phyloP scores from a whole-genome alignment of 1,140 invertebrate species.

The Drosophila bocqueti region DNA sequence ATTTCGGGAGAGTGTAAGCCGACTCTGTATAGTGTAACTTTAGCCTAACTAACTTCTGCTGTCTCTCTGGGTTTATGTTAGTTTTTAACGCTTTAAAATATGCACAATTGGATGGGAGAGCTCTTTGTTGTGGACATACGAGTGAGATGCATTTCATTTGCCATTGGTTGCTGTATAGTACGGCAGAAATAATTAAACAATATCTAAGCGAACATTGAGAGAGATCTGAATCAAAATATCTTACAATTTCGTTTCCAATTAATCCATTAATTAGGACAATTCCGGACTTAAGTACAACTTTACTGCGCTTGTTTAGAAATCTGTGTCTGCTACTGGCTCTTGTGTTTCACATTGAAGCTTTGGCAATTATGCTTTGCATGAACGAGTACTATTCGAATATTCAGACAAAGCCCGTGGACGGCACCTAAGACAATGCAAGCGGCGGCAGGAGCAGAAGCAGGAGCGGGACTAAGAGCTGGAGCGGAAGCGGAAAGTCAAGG shows the following conservation, averaged over 20 bases:
- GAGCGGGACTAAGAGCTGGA: not conserved
- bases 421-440: conserved; percentile 77
- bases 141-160: conserved; percentile 32
- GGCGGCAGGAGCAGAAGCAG: conserved; percentile 17
- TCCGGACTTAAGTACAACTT: conserved; percentile 22
- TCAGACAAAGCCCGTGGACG: conserved; percentile 83
- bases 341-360: conserved; percentile 58
- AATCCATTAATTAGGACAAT: conserved; percentile 32
- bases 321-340: conserved; percentile 12
- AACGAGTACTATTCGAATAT: conserved; percentile 46
- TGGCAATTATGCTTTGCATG: conserved; percentile 60
- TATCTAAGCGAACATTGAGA: conserved; percentile 44
- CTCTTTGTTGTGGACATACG: conserved; percentile 69
- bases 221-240: conserved; percentile 39
- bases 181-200: conserved; percentile 49
- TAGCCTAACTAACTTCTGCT: conserved; percentile 65
- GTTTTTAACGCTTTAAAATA: conserved; percentile 71
- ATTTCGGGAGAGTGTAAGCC: conserved; percentile 2
- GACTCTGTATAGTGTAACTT: conserved; percentile 45
- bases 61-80: conserved; percentile 14
- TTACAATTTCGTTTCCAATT: conserved; percentile 28
- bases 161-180: not conserved
- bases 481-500: conserved; percentile 1
- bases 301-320: conserved; percentile 3
- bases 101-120: conserved; percentile 78